Base-by-base conservation (phyloP, 2,797 vertebrate species). In the Anas capensis region DNA sequence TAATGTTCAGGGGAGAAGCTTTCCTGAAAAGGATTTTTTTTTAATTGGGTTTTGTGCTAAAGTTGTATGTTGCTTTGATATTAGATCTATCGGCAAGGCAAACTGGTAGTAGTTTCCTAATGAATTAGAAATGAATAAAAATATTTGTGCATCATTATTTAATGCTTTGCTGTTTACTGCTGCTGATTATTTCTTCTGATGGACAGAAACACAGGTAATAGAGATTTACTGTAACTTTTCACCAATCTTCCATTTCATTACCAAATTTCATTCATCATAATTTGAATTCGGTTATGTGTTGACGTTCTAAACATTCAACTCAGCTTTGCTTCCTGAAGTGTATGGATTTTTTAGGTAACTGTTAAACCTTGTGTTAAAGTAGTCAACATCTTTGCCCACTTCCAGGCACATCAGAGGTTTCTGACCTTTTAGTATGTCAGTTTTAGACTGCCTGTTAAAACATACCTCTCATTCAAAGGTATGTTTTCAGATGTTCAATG, bases 171-270 rank as follows among this genome's bases (percentile, higher is more conserved):
- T 87, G 33, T 93, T 96, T 71, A 62, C 94, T 94, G 97, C 97
- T 92, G 96, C 97, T 97, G 96, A 46, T 51, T 83, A 38, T 92
- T 80, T 88, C 96, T 96, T 83, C 96, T 72, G 95, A 64, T 38
- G 97, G 97, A 97, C 95, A 82, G 96, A 95, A 68, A 85, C 77
- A 51, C 97, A 98, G 98, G 98, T 98, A 98, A 97, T 3, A 20
- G 54, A 72, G 54, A 72, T 27, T 85, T 69, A 24, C 66, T 69
- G 68, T 82, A 19, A 40, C n/a, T n/a, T 36, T 29, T 34, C 48
- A 53, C 57, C 42, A 78, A 1, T 23, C 27, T 31, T 92, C 38
- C 85, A 96, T 97, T 84, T 83, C 92, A 75, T 42, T 86, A 75
- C 65, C 62, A 16, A 13, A 14, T 44, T 51, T n/a, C 88, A 72